Evolutionary conservation across 2,797 vertebrate species (phyloP), one percentile per base, ranked within the genome.

Genomic region (Paedocypris micromegethes): DNA sequence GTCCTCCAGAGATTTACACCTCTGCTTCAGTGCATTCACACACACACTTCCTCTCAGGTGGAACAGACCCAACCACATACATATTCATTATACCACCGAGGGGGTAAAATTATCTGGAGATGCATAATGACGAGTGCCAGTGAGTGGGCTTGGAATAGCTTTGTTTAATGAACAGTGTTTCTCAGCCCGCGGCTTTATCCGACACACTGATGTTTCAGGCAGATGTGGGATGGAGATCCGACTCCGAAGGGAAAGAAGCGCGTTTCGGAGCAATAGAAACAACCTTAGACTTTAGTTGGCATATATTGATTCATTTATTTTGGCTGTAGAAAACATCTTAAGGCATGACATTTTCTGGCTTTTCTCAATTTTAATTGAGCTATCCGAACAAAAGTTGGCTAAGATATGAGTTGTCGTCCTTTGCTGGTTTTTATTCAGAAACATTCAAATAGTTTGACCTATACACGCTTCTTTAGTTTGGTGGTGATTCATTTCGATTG

Each of bases 301-400:
- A 53, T 8, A 4, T 5, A 42, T 58, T 70, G 58, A 68, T 58
- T 49, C 5, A 7, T 58, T 51, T 41, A 23, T 23, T 23, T 23
- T 23, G 23, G 23, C 23, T 23, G 23, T 5, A 42, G 43, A 43
- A 8, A 65, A 48, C 62, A 72, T 70, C 64, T 48, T n/a, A 55
- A 71, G 72, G 72, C 75, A 73, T 5, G 48, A 59, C 49, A 51
- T 69, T 71, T 59, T 5, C 59, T 77, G 70, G 76, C 60, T 72
- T 68, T 43, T 68, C 44, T 75, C 66, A 73, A 75, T 77, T 69
- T 72, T 77, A 75, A 75, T 69, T 74, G 68, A 72, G 73, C 76
- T 47, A 57, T 51, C 44, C 62, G 76, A 69, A 77, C 23, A 66
- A 54, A 66, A 75, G 76, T 77, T 69, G 76, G 76, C 66, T 68